These are phyloP conservation scores for Dromiciops gliroides DNA, from an alignment of 2,113 vertebrate genomes.

Conservation along the genomic window DNA sequence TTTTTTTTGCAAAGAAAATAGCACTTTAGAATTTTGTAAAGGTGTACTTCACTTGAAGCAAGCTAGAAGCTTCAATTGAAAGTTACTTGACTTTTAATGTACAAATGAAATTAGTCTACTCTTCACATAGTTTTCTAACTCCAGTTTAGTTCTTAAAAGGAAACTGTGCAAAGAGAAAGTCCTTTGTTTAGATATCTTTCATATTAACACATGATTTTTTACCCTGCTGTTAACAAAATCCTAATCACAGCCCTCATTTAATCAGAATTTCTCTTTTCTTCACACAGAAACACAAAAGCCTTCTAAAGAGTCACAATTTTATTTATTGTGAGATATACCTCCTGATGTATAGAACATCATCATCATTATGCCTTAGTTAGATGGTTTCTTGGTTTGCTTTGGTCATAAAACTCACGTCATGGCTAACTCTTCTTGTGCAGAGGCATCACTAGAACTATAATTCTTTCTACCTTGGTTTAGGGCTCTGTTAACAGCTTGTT, in stretches of 20 bases:
- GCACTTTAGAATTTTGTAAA: neutral
- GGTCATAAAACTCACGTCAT: neutral
- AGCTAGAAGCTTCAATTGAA: no score
- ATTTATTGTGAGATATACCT: neutral
- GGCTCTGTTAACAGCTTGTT: neutral
- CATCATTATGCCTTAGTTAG: neutral
- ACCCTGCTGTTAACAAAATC: constrained; percentile 38
- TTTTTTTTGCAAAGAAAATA: neutral
- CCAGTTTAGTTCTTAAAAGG: neutral
- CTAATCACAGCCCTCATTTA: neutral
- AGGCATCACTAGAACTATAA: neutral
- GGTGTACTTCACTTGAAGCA: neutral
- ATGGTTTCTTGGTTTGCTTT: neutral
- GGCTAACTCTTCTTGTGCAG: neutral
- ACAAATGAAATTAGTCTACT: neutral
- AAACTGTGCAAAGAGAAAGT: constrained; percentile 52
- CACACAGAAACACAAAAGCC: neutral
- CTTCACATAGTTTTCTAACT: neutral
- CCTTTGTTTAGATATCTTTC: constrained; percentile 56
- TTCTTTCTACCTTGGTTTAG: neutral
- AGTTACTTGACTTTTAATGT: constrained; percentile 56
- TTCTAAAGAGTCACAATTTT: neutral
- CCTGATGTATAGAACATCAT: neutral
- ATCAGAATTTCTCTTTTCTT: neutral
- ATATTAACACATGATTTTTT: constrained; percentile 72